Evolutionary conservation across 2,113 vertebrate genomes (phyloP), one percentile per base, ranked within the genome.

Genomic region (Calcarius ornatus): DNA sequence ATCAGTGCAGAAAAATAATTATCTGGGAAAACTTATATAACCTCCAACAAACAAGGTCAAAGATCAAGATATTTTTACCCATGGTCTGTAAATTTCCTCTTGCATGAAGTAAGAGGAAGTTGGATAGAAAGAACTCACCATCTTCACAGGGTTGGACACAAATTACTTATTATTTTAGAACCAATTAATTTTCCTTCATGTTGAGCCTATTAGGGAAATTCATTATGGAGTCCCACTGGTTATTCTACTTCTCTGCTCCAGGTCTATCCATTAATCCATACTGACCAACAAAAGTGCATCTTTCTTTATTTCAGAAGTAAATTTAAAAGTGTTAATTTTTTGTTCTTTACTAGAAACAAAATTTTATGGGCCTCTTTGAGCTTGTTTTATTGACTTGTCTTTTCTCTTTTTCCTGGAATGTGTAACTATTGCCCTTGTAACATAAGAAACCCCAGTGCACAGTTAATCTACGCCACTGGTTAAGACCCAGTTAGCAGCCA

Each of bases 1-100:
- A 93, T 88, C 64, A 94, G 64, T 86, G 83, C 27, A 94, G 71
- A n/a, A 81, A 68, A 94, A 80, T 48, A 88, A 86, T 92, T 95
- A 81, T 37, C 48, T 78, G 45, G 22, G 27, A 8, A 53, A 83
- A 78, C 64, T 86, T 96, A 78, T 6, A 35, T 80, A 86, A 87
- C 18, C n/a, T 30, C 43, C n/a, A 66, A 63, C 21, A 80, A 86
- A 91, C 45, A 79, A 89, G 42, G 56, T 86, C 80, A 90, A 75
- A 94, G 31, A 75, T 75, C 28, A 56, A 45, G 40, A 45, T 81
- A 69, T 45, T 95, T 90, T 92, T 75, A 54, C 40, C 47, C 6
- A 0, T 40, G 16, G 22, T 35, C 53, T 88, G 9, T 59, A 73
- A 72, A 38, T 50, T 56, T 50, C 11, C 18, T 66, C 23, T 45